Conservation (phyloP, 2,113 vertebrate genomes). For the Melanostigma gelatinosum region DNA sequence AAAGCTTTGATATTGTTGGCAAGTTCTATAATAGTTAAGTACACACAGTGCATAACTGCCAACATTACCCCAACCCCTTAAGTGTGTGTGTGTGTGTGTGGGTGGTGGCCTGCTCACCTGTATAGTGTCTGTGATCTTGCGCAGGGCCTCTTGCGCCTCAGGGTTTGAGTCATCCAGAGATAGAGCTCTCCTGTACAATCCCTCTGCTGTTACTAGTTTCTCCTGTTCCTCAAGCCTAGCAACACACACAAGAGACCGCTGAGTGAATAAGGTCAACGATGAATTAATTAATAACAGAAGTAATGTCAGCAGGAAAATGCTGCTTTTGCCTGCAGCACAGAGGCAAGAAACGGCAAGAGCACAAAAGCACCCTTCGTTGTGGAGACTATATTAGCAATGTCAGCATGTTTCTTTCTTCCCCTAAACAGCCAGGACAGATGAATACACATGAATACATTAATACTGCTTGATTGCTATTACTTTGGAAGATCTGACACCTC, state of each 20-base stretch:
- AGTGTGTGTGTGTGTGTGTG: background rate
- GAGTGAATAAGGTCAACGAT: background rate
- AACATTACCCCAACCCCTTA: background rate
- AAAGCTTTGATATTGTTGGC: background rate
- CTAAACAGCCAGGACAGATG: background rate
- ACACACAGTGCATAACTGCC: too few relatives aligned
- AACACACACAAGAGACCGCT: background rate
- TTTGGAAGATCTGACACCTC: background rate
- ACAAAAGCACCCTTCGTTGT: too few relatives aligned
- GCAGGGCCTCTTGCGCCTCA: slow-evolving; percentile 92
- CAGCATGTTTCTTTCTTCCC: too few relatives aligned
- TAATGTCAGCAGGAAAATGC: too few relatives aligned
- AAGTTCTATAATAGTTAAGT: background rate
- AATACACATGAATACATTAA: background rate
- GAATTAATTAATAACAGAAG: background rate
- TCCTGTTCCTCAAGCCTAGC: slow-evolving; percentile 94
- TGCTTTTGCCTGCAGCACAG: too few relatives aligned
- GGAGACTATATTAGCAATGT: too few relatives aligned
- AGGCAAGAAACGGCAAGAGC: too few relatives aligned
- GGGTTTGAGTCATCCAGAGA: slow-evolving; percentile 88
- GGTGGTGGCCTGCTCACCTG: slow-evolving; percentile 88
- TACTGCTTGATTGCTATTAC: background rate
- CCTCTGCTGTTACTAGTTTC: slow-evolving; percentile 93
- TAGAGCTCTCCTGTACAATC: slow-evolving; percentile 91
- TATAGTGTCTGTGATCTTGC: slow-evolving; percentile 91